Evolutionary conservation across 2,888 invertebrate species (phyloP).

Genomic region (Gnatocerus cornutus): DNA sequence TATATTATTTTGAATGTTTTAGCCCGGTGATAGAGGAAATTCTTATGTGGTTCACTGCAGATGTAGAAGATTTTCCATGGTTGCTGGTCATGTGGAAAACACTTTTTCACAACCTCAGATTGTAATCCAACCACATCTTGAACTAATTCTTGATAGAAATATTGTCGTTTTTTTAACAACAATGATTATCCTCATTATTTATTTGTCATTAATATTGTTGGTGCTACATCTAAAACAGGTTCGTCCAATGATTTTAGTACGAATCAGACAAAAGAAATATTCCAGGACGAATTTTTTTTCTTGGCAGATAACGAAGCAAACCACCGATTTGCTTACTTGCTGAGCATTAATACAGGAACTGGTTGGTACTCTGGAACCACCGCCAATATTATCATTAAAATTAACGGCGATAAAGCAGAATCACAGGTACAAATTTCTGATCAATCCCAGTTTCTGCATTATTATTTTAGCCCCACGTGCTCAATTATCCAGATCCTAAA

Average conservation of each 20-base stretch:
- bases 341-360: constrained; percentile 41
- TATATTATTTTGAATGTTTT: neutral
- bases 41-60: constrained; percentile 46
- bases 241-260: neutral
- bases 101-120: constrained; percentile 49
- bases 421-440: constrained; percentile 12
- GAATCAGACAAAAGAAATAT: neutral
- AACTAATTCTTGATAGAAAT: constrained; percentile 49
- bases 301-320: constrained; percentile 34
- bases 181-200: constrained; percentile 51
- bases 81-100: constrained; percentile 52
- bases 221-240: constrained; percentile 7
- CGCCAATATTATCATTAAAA: constrained; percentile 42
- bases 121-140: constrained; percentile 44
- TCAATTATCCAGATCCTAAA: constrained; percentile 63
- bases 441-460: neutral
- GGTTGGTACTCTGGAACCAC: constrained; percentile 46
- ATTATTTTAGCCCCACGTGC: constrained; percentile 57
- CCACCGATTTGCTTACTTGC: constrained; percentile 46
- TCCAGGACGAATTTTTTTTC: constrained; percentile 21
- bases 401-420: constrained; percentile 8
- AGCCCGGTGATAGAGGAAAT: constrained; percentile 7
- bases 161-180: constrained; percentile 54
- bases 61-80: constrained; percentile 51
- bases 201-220: constrained; percentile 42